A percentile compares a stretch with the other conserved stretches of the same genome.
Evolutionary conservation across 2,113 vertebrate genomes (phyloP).

Genomic region (Paratilapia polleni): DNA sequence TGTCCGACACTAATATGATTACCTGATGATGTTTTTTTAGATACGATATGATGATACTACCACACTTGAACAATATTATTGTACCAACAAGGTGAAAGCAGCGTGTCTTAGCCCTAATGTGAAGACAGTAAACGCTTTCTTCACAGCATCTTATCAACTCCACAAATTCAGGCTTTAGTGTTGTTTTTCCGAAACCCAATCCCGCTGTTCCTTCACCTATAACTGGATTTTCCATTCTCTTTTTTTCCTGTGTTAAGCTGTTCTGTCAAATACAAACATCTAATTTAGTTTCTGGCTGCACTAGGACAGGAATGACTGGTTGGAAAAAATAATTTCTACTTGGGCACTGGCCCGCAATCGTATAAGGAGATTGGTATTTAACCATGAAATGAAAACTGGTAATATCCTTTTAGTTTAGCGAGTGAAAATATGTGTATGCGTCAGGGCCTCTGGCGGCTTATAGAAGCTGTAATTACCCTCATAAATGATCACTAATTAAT

Average conservation of each 20-base stretch:
- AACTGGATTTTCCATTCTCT: constrained; percentile 67
- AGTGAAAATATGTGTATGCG: constrained; percentile 57
- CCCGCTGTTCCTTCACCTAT: constrained; percentile 44
- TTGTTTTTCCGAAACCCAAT: constrained; percentile 49
- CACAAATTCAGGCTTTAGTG: constrained; percentile 32
- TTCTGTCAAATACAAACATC: constrained; percentile 78
- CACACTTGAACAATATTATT: constrained; percentile 56
- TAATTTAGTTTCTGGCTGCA: constrained; percentile 73
- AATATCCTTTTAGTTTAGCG: constrained; percentile 67
- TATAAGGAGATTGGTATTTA: constrained; percentile 74
- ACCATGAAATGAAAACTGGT: constrained; percentile 72
- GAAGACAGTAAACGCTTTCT: constrained; percentile 14
- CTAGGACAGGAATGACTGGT: constrained; percentile 68
- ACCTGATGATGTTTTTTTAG: constrained; percentile 72
- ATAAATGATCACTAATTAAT: constrained; percentile 50
- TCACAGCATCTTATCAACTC: constrained; percentile 49
- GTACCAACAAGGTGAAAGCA: constrained; percentile 29
- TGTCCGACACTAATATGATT: constrained; percentile 75
- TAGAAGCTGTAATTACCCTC: constrained; percentile 54
- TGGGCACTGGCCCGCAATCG: constrained; percentile 61
- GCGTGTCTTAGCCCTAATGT: constrained; percentile 10
- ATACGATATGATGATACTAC: constrained; percentile 58
- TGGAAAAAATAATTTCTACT: constrained; percentile 77
- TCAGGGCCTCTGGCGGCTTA: constrained; percentile 39
- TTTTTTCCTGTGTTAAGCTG: constrained; percentile 64